phyloP scores from a whole-genome alignment of 2,888 invertebrate genomes.

The Drosophila nr. medialis region DNA sequence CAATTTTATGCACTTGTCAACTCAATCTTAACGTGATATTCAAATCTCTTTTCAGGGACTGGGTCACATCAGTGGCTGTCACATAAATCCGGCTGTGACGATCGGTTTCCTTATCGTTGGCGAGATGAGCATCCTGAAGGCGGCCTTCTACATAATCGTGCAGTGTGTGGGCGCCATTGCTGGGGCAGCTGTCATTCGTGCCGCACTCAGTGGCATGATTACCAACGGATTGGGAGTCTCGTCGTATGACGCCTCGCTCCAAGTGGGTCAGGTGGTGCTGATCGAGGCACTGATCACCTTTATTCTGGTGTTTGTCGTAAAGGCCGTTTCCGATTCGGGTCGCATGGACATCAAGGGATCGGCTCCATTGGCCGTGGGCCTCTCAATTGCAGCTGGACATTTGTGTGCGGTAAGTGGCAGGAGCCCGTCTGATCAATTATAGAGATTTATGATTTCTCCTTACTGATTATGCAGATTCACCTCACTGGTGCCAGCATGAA shows the following conservation, averaged over 20 bases:
- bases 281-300: slow-evolving; percentile 95
- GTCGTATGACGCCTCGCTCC: slow-evolving; percentile 86
- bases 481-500: slow-evolving; percentile 96
- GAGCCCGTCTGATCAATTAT: background rate
- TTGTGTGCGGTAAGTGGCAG: slow-evolving; percentile 90
- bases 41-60: slow-evolving; percentile 86
- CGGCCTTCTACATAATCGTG: slow-evolving; percentile 91
- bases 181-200: slow-evolving; percentile 91
- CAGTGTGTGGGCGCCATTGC: slow-evolving; percentile 93
- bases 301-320: slow-evolving; percentile 93
- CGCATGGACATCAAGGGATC: slow-evolving; percentile 93
- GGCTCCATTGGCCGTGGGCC: slow-evolving; percentile 94
- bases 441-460: background rate
- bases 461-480: slow-evolving; percentile 87
- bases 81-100: slow-evolving; percentile 97
- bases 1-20: background rate
- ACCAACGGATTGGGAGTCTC: slow-evolving; percentile 88
- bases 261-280: slow-evolving; percentile 91
- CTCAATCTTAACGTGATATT: background rate
- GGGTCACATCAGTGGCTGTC: slow-evolving; percentile 95
- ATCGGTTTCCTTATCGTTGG: slow-evolving; percentile 92
- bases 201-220: slow-evolving; percentile 86
- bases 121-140: slow-evolving; percentile 92
- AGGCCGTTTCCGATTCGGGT: slow-evolving; percentile 92
- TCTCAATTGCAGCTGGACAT: slow-evolving; percentile 94